Evolutionary conservation across 2,113 vertebrate genomes (phyloP), one percentile per base, ranked within the genome.

Genomic region (Pangasianodon hypophthalmus): DNA sequence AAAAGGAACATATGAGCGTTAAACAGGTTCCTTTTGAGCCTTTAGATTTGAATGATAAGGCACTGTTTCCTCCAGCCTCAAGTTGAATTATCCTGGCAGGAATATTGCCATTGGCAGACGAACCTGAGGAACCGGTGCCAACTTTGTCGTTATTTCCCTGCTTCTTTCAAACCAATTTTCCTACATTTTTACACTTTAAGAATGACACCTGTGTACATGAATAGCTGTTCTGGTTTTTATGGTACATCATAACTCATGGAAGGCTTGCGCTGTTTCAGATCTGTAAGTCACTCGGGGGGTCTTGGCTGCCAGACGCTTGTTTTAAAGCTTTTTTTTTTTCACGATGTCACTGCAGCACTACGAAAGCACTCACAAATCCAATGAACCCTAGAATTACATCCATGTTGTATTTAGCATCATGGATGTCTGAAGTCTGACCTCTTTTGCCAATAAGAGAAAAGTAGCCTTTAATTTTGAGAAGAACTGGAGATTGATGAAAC

Each of bases 1-100:
- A n/a, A 73, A 87, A 67, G 77, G 26, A 88, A 67, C 87, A 67
- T 37, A 88, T 26, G n/a, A 88, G 19, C 21, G 26, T 84, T 64
- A 80, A 87, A 77, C 58, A 50, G 64, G 80, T 88, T 64, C 9
- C 48, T 88, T 82, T 26, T 29, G 11, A 48, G n/a, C 48, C 60
- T 64, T 11, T 26, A 56, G 37, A 18, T 41, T 19, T 48, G 64
- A 75, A 6, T 44, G 54, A 77, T 71, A 89, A 89, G 41, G 14
- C 58, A 13, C 50, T 75, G 21, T 46, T 62, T 64, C 75, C 41
- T 19, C 54, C 32, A 84, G n/a, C n/a, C 52, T 73, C 69, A 71
- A 24, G 62, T 3, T 73, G 48, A 75, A 71, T 19, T 29, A n/a
- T 56, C 41, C 88, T 50, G 41, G 64, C 88, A 58, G 67, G 18